A percentile compares a stretch with the other conserved stretches of the same genome.
These are phyloP conservation scores for Ectropis grisescens DNA, from an alignment of 1,140 invertebrate genomes.

Conservation along the genomic window DNA sequence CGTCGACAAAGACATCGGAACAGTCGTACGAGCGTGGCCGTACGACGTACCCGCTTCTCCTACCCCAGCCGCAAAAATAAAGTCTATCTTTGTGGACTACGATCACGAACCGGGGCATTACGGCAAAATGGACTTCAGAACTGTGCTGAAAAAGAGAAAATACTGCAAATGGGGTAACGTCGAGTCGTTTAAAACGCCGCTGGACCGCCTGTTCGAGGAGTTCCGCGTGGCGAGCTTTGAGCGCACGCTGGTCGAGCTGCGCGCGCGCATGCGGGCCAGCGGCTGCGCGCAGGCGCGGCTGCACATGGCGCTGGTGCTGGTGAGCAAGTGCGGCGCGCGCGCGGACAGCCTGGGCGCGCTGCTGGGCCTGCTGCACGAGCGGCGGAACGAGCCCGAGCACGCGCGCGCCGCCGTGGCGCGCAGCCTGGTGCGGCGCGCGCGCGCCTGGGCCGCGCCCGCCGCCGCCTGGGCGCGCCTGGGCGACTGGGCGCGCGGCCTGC, in stretches of 20 bases:
- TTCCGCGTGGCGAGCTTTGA: constrained; percentile 35
- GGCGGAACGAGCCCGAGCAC: constrained; percentile 32
- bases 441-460: constrained; percentile 27
- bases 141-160: too few relatives aligned
- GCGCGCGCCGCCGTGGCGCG: constrained; percentile 32
- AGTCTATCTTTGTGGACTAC: constrained; percentile 6
- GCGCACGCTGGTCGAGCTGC: constrained; percentile 27
- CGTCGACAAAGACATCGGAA: constrained; percentile 12
- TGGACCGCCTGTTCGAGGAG: constrained; percentile 30
- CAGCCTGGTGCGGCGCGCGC: constrained; percentile 34
- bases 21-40: constrained; percentile 7
- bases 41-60: constrained; percentile 10
- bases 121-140: too few relatives aligned
- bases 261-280: constrained; percentile 19
- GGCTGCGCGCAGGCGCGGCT: constrained; percentile 24
- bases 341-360: constrained; percentile 22
- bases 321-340: constrained; percentile 38
- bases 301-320: constrained; percentile 37
- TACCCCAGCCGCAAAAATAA: too few relatives aligned
- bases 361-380: constrained; percentile 19
- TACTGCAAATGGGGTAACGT: too few relatives aligned
- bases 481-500: constrained; percentile 23
- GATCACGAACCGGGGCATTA: too few relatives aligned
- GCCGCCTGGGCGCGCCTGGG: constrained; percentile 25
- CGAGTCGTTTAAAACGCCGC: not conserved